Evolutionary conservation across 2,797 vertebrate genomes (phyloP), one percentile per base, ranked within the genome.

Genomic region (Iguana delicatissima): DNA sequence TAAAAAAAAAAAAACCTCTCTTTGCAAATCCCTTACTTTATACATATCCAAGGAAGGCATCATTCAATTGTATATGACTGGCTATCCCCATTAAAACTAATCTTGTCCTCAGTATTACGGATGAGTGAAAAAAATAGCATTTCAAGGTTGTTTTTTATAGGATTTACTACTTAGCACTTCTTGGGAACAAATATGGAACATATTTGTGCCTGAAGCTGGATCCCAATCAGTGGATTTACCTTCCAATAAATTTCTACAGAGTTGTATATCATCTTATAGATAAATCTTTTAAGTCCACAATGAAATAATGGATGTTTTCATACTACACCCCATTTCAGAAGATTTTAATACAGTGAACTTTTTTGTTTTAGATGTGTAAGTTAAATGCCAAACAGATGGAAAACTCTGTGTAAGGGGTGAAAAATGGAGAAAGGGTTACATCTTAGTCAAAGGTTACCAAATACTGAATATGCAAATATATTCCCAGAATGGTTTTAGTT

Each of bases 361-460:
- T 72, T 79, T n/a, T 87, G 14, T 35, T 92, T 91, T 76, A 80
- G 80, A 32, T 90, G 76, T 88, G 10, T 10, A 0, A 87, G 52
- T 50, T 86, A 84, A 80, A 1, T 74, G 38, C 6, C 87, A 94
- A 1, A 1, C 84, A 93, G 12, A 87, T 59, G 4, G 5, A 0
- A 0, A 89, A 84, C 2, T 1, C 0, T 90, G 80, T 86, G 2
- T 38, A 16, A 0, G 22, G 67, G 89, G n/a, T 2, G 89, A 87
- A 69, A 91, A 10, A 6, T 64, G 85, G 67, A 89, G 85, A 14
- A 0, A 64, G n/a, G 26, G 64, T 42, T 84, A 87, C 3, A 80
- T 94, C 86, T 90, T 13, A 0, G 46, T 92, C 42, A 91, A 92
- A 91, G 52, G 16, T 91, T 93, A 93, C 93, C 73, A 89, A 92